These are phyloP conservation scores for Sphaerophoria rueppellii DNA, from an alignment of 2,888 invertebrate species.

Conservation along the genomic window DNA sequence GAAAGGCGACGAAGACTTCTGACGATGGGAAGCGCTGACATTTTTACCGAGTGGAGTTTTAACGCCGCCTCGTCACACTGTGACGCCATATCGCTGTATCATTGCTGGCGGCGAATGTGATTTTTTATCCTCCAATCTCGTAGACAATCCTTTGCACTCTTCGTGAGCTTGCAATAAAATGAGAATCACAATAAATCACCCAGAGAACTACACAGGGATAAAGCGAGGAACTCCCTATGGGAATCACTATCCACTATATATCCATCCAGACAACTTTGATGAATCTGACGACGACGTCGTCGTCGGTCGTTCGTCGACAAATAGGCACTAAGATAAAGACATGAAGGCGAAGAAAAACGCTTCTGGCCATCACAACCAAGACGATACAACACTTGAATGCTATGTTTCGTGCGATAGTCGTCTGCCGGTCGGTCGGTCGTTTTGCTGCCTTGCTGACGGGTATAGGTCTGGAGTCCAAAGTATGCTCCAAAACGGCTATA, in stretches of 20 bases:
- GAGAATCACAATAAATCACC: constrained; percentile 68
- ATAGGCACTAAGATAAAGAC: not conserved
- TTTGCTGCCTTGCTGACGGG: constrained; percentile 55
- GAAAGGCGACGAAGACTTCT: not conserved
- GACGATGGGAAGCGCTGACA: constrained; percentile 26
- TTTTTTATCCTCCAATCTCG: constrained; percentile 39
- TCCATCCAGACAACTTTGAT: constrained; percentile 61
- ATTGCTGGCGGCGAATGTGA: constrained; percentile 62
- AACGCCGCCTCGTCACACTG: constrained; percentile 30
- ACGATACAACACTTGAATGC: constrained; percentile 4
- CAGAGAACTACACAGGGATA: constrained; percentile 27
- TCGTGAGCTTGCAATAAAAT: constrained; percentile 64
- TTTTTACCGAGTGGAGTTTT: constrained; percentile 49
- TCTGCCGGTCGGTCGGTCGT: constrained; percentile 8
- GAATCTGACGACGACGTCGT: constrained; percentile 55
- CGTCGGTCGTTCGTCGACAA: no score
- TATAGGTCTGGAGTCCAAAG: constrained; percentile 49
- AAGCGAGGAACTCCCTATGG: constrained; percentile 19
- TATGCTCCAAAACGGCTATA: constrained; percentile 30
- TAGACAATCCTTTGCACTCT: constrained; percentile 58
- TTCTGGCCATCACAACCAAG: constrained; percentile 18
- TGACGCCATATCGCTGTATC: constrained; percentile 12
- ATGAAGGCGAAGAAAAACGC: constrained; percentile 4
- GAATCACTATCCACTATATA: constrained; percentile 47
- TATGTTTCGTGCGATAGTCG: constrained; percentile 55